A percentile compares a stretch with the other conserved stretches of the same genome.
These are phyloP conservation scores for Tringa solitaria DNA, from an alignment of 2,113 vertebrate species.

Conservation along the genomic window DNA sequence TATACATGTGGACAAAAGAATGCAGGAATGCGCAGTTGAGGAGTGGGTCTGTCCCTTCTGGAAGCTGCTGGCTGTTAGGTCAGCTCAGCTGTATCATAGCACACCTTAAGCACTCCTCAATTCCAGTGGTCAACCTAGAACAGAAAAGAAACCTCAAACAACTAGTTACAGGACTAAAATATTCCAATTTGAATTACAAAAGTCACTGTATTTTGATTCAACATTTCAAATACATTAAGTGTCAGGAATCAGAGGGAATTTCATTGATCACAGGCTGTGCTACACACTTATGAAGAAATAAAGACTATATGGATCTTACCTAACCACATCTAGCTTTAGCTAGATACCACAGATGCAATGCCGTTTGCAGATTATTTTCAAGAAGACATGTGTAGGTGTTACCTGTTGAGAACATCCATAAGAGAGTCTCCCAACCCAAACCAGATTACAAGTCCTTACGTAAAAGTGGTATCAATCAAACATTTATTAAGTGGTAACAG, in stretches of 20 bases:
- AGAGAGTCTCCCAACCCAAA: not conserved
- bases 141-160: not conserved
- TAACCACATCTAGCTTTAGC: not conserved
- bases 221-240: rapidly evolving
- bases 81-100: not conserved
- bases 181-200: not conserved
- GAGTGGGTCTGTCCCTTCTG: not conserved
- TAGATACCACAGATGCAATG: not conserved
- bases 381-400: not conserved
- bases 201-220: not conserved
- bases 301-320: not conserved
- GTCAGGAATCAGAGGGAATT: not conserved
- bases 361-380: not conserved
- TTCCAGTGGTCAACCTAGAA: not conserved
- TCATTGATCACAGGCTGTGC: not conserved
- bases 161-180: not conserved
- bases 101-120: not conserved
- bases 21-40: not conserved
- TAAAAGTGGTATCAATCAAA: not conserved
- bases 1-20: not conserved
- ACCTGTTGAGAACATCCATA: not conserved
- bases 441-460: not conserved
- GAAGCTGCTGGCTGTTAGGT: not conserved
- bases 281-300: not conserved
- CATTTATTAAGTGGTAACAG: not conserved